Conservation (phyloP, 2,888 invertebrate genomes). For the Microdon myrmicae region DNA sequence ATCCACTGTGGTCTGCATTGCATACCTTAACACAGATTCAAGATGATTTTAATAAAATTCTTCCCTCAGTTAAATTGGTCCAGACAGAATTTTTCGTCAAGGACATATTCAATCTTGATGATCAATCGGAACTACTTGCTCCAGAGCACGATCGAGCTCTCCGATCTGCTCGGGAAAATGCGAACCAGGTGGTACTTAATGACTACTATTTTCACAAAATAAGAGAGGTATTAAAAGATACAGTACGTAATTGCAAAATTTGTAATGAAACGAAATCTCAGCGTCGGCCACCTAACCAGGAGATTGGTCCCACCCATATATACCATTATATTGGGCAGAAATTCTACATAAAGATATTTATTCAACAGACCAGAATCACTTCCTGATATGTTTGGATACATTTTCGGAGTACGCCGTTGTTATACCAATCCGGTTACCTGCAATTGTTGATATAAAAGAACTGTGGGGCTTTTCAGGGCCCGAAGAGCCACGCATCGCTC, state of each 20-base stretch:
- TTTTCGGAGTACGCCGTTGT: slow-evolving; percentile 9
- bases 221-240: slow-evolving; percentile 1
- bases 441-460: too few relatives aligned
- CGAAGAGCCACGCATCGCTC: too few relatives aligned
- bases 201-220: slow-evolving; percentile 10
- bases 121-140: slow-evolving; percentile 33
- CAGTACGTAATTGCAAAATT: slow-evolving; percentile 9
- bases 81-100: slow-evolving; percentile 24
- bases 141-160: slow-evolving; percentile 12
- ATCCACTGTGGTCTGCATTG: slow-evolving; percentile 1
- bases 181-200: background rate
- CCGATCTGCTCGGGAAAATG: slow-evolving; percentile 14
- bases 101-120: slow-evolving; percentile 30
- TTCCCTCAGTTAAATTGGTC: slow-evolving; percentile 41
- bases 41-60: slow-evolving; percentile 1
- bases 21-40: slow-evolving; percentile 2
- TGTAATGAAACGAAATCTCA: slow-evolving; percentile 20
- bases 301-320: background rate
- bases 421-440: background rate
- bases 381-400: slow-evolving; percentile 12
- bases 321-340: slow-evolving; percentile 9
- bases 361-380: background rate
- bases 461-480: too few relatives aligned
- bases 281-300: background rate
- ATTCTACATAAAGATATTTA: slow-evolving; percentile 12